These are phyloP conservation scores for Caradrina kadenii DNA, from an alignment of 2,888 invertebrate genomes.

Conservation along the genomic window DNA sequence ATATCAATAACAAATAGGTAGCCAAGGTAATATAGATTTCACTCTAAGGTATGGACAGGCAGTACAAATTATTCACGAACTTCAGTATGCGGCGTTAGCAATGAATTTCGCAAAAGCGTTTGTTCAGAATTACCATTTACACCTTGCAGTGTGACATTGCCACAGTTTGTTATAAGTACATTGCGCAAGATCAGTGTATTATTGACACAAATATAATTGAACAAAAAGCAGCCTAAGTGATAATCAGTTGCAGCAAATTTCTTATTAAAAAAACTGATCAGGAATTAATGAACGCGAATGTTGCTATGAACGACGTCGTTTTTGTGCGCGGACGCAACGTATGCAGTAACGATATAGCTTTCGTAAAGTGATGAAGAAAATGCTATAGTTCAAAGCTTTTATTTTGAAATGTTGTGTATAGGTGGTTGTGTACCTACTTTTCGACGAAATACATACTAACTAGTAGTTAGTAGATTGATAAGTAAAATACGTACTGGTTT, in stretches of 20 bases:
- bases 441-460: background rate
- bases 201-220: slow-evolving; percentile 72
- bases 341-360: slow-evolving; percentile 44
- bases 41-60: slow-evolving; percentile 74
- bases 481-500: no score
- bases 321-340: slow-evolving; percentile 47
- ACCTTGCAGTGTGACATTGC: slow-evolving; percentile 75
- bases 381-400: slow-evolving; percentile 17
- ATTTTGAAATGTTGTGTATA: background rate
- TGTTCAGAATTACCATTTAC: slow-evolving; percentile 68
- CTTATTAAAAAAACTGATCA: slow-evolving; percentile 51
- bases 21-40: slow-evolving; percentile 87
- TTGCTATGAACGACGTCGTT: slow-evolving; percentile 22
- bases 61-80: slow-evolving; percentile 74
- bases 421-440: background rate
- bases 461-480: no score
- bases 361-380: slow-evolving; percentile 35
- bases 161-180: slow-evolving; percentile 68
- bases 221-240: slow-evolving; percentile 65
- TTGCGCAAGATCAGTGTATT: slow-evolving; percentile 72
- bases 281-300: slow-evolving; percentile 36
- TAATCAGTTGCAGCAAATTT: slow-evolving; percentile 53
- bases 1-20: slow-evolving; percentile 80
- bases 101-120: slow-evolving; percentile 78
- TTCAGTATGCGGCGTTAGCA: slow-evolving; percentile 74